Base-by-base conservation (phyloP, 1,140 invertebrate genomes). In the Proctacanthus coquilletti region DNA sequence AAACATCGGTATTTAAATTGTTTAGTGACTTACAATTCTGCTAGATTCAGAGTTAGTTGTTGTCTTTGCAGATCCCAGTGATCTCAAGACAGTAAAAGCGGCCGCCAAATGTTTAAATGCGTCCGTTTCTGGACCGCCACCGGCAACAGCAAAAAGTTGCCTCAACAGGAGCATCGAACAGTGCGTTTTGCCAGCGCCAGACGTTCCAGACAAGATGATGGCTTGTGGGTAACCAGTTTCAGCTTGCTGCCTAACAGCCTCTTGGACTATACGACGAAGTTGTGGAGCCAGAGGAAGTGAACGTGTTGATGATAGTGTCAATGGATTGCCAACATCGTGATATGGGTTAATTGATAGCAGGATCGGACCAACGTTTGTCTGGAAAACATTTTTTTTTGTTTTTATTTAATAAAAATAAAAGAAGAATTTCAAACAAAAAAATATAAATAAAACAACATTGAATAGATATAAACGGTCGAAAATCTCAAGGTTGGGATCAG, bases 71-170 rank as follows among this genome's bases (percentile, higher is more conserved):
- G 84, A 86, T 33, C 87, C 88, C 31, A 96, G 70, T 1, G 88
- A 88, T 39, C 87, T 70, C 19, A 94, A 70, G 10, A 94, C 89
- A 15, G 89, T 94, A 56, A 96, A 89, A 10, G 89, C 86, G 15
- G 89, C 89, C 1, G 86, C 84, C 38, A 96, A 69, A 62, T 94
- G 88, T 65, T 93, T 94, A 57, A 92, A 95, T n/a, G 88, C 84
- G 63, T 94, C 88, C 2, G 88, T 94, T 65, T 93, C 88, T 0
- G 84, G 81, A 9, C 88, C 88, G 38, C 86, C 87, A 30, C 88
- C 89, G 13, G 88, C 88, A 34, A 89, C 81, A 53, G 91, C 86
- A 65, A 93, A 94, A 42, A 95, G 59, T 55, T 93, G 84, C 41
- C 87, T 70, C 31, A 94, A 66, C 47, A 94, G 64, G 45, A 91